Base-by-base conservation (phyloP, 1,140 invertebrate genomes). In the Monochamus saltuarius region DNA sequence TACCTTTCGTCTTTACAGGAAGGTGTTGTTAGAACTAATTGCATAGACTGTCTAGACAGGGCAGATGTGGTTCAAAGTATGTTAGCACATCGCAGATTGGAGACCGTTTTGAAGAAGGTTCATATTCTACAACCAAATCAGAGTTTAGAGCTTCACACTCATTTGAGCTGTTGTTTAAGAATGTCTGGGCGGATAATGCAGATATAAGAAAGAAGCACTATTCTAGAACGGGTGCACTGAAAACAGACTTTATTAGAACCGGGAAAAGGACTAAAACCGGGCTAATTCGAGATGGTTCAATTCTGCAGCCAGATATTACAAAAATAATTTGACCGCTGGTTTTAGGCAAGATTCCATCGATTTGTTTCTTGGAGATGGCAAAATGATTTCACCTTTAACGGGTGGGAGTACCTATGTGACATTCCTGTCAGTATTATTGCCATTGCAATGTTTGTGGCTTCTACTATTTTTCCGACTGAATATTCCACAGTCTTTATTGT, bases 51-150 rank as follows among this genome's bases (percentile, higher is more conserved):
- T 78, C 80, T 99, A 22, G 98, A 99, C 79, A 81, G 98, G 53
- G 99, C 98, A 19, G 99, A 99, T 81, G 98, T 99, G 36, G 95
- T 99, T 17, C 98, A 99, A 80, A 92, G 92, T 73, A 85, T 99
- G 84, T 75, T 99, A 17, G 97, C 95, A 0, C 86, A 88, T 62
- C 81, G 89, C 62, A 90, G 90, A 58, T 81, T 99, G 0, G 80
- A 78, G 13, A 79, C 81, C 4, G 79, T 92, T 52, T 77, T 99
- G n/a, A 79, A 84, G 61, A 86, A 85, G 74, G 78, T 95, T 47
- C 84, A 84, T 17, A 85, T 95, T 40, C 75, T 94, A 14, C 77
- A 76, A 52, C 70, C 77, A 14, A 80, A 80, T n/a, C 80, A 90
- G 66, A 81, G 73, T 19, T 77, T 92, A 14, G 86, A 90, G 65